Percentiles rank a stretch among this genome's conserved stretches.
Conservation (phyloP, 2,888 invertebrate species). For the Gnatocerus cornutus region DNA sequence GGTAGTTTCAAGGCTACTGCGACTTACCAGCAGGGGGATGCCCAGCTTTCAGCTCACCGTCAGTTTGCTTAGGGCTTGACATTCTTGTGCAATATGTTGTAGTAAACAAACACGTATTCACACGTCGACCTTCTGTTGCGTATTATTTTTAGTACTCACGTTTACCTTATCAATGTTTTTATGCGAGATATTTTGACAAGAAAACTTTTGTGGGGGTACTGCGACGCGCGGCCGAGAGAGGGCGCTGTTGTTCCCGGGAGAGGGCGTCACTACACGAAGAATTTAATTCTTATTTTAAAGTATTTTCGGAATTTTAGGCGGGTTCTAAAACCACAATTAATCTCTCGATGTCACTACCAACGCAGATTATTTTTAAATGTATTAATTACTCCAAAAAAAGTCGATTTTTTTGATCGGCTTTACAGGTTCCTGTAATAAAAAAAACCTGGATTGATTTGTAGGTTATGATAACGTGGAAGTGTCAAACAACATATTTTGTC, state of each 20-base stretch:
- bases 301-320: too few relatives aligned
- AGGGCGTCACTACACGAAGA: not conserved
- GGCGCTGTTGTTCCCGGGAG: not conserved
- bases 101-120: slow-evolving; percentile 52
- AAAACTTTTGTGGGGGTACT: slow-evolving; percentile 5
- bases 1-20: slow-evolving; percentile 8
- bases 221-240: not conserved
- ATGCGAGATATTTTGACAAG: slow-evolving; percentile 17
- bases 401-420: not conserved
- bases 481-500: slow-evolving; percentile 43
- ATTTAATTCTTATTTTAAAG: too few relatives aligned
- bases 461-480: slow-evolving; percentile 49
- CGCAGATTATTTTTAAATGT: too few relatives aligned
- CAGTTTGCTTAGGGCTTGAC: slow-evolving; percentile 77
- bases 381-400: not conserved
- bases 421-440: slow-evolving; percentile 38
- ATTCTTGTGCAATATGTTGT: slow-evolving; percentile 62
- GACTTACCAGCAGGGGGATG: slow-evolving; percentile 92
- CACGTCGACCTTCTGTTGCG: slow-evolving; percentile 35
- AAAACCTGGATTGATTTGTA: slow-evolving; percentile 31
- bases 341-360: too few relatives aligned
- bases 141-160: slow-evolving; percentile 24
- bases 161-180: slow-evolving; percentile 32
- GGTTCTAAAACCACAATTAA: too few relatives aligned
- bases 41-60: slow-evolving; percentile 85